Conservation (phyloP, 2,888 invertebrate genomes). For the Cephonodes hylas region DNA sequence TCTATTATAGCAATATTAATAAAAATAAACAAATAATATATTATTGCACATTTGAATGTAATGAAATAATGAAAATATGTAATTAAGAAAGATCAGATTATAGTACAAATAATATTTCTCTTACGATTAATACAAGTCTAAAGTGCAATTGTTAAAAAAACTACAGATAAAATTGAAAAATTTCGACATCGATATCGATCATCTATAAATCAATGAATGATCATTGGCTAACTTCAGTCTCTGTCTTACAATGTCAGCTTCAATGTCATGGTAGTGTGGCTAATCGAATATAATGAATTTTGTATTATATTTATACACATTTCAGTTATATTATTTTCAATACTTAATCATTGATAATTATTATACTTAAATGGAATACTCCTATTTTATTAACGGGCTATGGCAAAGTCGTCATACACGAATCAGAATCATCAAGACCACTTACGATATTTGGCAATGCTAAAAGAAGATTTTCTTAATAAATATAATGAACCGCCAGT, state of each 20-base stretch:
- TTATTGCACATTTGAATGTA: no score
- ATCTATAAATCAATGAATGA: no score
- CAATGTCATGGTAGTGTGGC: conserved; percentile 19
- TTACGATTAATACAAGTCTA: no score
- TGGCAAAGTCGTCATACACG: conserved; percentile 55
- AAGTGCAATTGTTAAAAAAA: no score
- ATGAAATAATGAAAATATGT: no score
- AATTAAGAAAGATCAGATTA: no score
- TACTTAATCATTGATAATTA: no score
- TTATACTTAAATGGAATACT: conserved; percentile 48
- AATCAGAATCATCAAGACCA: conserved; percentile 59
- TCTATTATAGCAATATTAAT: no score
- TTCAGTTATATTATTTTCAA: conserved; percentile 33
- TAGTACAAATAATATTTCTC: no score
- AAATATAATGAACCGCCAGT: conserved; percentile 37
- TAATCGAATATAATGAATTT: conserved; percentile 28
- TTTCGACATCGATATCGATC: no score
- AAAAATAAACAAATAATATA: no score
- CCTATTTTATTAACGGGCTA: conserved; percentile 37
- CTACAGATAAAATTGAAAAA: no score
- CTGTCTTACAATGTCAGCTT: conserved; percentile 1
- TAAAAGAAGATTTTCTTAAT: conserved; percentile 57
- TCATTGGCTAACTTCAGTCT: not conserved
- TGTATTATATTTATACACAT: conserved; percentile 33
- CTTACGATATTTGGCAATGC: conserved; percentile 55